These are phyloP conservation scores for Hirtodrosophila confusa DNA, from an alignment of 2,888 invertebrate genomes.

Conservation along the genomic window DNA sequence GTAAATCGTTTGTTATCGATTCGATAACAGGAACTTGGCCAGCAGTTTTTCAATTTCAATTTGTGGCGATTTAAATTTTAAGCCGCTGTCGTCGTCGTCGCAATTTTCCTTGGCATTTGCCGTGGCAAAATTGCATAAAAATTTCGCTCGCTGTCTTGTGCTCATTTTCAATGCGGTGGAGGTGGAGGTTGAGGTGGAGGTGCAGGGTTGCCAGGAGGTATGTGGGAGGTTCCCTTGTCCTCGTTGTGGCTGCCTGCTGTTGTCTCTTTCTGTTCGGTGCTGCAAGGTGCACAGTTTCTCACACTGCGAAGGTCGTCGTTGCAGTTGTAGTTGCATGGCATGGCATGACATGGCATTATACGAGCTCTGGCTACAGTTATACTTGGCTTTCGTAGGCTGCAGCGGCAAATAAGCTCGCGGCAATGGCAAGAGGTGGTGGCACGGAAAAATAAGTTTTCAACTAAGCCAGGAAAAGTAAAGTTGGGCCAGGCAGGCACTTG, in stretches of 20 bases:
- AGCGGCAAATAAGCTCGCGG: slow-evolving; percentile 18
- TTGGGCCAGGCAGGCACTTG: slow-evolving; percentile 17
- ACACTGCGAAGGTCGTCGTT: slow-evolving; percentile 30
- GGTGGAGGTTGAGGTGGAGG: not conserved
- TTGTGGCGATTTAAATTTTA: slow-evolving; percentile 60
- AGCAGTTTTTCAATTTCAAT: slow-evolving; percentile 63
- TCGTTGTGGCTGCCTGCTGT: slow-evolving; percentile 19
- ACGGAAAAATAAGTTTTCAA: slow-evolving; percentile 26
- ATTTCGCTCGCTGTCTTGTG: slow-evolving; percentile 47
- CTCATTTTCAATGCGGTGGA: slow-evolving; percentile 34
- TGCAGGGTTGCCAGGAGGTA: too few relatives aligned
- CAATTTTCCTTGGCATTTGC: slow-evolving; percentile 57
- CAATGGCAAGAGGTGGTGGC: not conserved
- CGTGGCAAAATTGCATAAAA: slow-evolving; percentile 54
- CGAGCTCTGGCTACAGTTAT: slow-evolving; percentile 44
- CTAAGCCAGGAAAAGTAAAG: slow-evolving; percentile 25
- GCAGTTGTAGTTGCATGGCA: slow-evolving; percentile 25
- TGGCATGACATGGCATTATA: slow-evolving; percentile 43
- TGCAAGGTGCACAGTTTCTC: slow-evolving; percentile 76
- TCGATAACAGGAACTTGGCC: slow-evolving; percentile 14
- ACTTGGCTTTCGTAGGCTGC: slow-evolving; percentile 31
- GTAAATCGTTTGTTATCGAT: slow-evolving; percentile 46
- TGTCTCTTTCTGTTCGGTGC: slow-evolving; percentile 34
- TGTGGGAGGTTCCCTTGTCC: slow-evolving; percentile 3
- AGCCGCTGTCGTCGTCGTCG: slow-evolving; percentile 39